Evolutionary conservation across 1,140 invertebrate species (phyloP).

Genomic region (Cheumatopsyche charites): DNA sequence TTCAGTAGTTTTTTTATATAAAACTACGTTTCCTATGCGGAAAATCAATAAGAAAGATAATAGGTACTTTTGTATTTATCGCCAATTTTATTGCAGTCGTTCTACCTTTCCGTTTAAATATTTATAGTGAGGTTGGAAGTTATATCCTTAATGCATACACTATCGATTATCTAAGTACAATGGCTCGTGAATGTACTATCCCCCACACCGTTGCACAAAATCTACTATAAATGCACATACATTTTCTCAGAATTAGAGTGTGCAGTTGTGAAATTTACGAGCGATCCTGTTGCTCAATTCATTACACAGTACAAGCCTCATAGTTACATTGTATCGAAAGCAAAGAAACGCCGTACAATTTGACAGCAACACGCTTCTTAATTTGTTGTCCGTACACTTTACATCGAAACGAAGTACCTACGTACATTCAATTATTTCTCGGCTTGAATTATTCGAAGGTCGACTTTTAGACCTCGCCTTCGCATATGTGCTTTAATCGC

Average conservation of each 20-base stretch:
- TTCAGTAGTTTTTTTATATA: not conserved
- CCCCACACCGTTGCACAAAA: no score
- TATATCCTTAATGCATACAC: constrained; percentile 1
- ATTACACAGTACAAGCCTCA: not conserved
- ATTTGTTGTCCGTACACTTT: no score
- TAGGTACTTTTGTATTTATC: not conserved
- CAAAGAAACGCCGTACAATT: no score
- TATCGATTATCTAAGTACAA: constrained; percentile 8
- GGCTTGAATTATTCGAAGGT: no score
- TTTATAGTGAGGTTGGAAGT: not conserved
- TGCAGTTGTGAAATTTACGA: constrained; percentile 4
- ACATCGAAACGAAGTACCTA: no score
- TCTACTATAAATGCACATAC: no score
- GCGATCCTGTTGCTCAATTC: constrained; percentile 3
- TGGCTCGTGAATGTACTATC: not conserved
- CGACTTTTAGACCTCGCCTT: no score
- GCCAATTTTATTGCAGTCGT: constrained; percentile 1
- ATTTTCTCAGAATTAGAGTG: no score
- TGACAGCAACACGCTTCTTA: no score
- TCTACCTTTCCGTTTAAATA: not conserved
- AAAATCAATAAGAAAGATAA: not conserved
- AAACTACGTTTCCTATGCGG: not conserved
- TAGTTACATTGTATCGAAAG: no score
- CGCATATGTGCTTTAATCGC: no score
- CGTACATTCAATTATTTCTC: no score